Evolutionary conservation across 2,113 vertebrate genomes (phyloP).

Genomic region (Thymallus thymallus): DNA sequence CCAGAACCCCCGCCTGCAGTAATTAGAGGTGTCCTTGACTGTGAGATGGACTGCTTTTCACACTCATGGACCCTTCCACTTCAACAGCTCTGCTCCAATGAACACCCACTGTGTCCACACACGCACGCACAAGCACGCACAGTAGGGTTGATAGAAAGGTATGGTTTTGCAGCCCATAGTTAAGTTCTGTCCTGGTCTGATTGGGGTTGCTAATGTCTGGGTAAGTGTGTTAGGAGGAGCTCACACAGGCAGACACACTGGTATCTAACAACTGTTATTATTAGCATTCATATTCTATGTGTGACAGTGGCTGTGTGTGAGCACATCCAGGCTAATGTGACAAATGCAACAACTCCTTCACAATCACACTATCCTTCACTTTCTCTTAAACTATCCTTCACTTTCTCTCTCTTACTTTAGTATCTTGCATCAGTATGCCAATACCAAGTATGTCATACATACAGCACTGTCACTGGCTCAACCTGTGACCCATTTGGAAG

Average conservation of each 20-base stretch:
- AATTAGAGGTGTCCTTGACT: constrained; percentile 79
- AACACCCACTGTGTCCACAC: constrained; percentile 35
- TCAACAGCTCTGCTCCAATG: constrained; percentile 32
- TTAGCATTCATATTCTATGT: not conserved
- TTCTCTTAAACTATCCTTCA: not conserved
- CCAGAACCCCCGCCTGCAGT: constrained; percentile 42
- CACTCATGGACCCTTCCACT: constrained; percentile 56
- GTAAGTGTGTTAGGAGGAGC: too few species aligned
- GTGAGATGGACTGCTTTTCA: constrained; percentile 63
- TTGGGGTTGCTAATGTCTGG: not conserved
- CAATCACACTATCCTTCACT: too few species aligned
- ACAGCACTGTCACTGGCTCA: too few species aligned
- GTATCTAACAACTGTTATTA: too few species aligned
- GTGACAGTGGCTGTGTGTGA: not conserved
- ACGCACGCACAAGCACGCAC: not conserved
- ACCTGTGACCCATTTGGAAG: too few species aligned
- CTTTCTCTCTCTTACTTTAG: not conserved
- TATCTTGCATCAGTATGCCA: not conserved
- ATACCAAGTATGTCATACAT: too few species aligned
- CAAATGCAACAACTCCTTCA: not conserved
- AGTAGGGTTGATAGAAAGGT: not conserved
- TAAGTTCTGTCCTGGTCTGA: not conserved
- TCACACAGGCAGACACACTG: too few species aligned
- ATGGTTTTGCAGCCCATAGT: not conserved
- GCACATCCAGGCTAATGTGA: not conserved